phyloP scores from a whole-genome alignment of 2,888 invertebrate species.

The Nowickia ferox region DNA sequence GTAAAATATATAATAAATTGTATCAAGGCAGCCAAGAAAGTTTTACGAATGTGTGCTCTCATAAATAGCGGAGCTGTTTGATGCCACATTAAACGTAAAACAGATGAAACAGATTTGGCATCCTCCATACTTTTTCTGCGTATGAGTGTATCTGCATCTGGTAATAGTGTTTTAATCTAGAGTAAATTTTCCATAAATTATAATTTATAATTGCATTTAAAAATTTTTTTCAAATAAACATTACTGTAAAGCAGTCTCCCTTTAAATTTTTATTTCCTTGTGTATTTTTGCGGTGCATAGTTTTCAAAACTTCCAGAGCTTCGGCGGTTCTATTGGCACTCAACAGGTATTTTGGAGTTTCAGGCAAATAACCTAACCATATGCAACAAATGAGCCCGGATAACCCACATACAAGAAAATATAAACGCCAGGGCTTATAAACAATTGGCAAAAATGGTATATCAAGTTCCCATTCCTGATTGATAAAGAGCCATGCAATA shows the following conservation, averaged over 20 bases:
- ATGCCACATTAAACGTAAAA: slow-evolving; percentile 77
- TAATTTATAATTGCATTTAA: neutral
- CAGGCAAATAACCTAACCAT: slow-evolving; percentile 77
- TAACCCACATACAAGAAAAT: slow-evolving; percentile 77
- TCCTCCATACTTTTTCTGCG: neutral
- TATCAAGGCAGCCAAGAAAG: slow-evolving; percentile 77
- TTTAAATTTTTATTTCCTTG: slow-evolving; percentile 67
- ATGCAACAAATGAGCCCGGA: slow-evolving; percentile 77
- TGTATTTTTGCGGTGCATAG: slow-evolving; percentile 76
- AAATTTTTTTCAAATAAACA: neutral
- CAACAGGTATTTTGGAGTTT: slow-evolving; percentile 81
- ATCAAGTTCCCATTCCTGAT: slow-evolving; percentile 77
- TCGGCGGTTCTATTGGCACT: slow-evolving; percentile 75
- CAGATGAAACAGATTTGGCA: slow-evolving; percentile 24
- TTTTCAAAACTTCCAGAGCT: slow-evolving; percentile 75
- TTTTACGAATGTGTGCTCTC: slow-evolving; percentile 76
- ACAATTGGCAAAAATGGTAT: slow-evolving; percentile 75
- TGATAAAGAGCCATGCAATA: slow-evolving; percentile 79
- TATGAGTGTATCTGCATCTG: slow-evolving; percentile 68
- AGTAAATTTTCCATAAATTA: neutral
- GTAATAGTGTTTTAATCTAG: slow-evolving; percentile 65
- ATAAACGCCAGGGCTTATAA: slow-evolving; percentile 81
- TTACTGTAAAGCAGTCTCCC: slow-evolving; percentile 51
- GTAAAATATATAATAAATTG: slow-evolving; percentile 79
- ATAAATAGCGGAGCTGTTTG: slow-evolving; percentile 81